These are phyloP conservation scores for Muscicapa striata DNA, from an alignment of 2,797 vertebrate species.

Conservation along the genomic window DNA sequence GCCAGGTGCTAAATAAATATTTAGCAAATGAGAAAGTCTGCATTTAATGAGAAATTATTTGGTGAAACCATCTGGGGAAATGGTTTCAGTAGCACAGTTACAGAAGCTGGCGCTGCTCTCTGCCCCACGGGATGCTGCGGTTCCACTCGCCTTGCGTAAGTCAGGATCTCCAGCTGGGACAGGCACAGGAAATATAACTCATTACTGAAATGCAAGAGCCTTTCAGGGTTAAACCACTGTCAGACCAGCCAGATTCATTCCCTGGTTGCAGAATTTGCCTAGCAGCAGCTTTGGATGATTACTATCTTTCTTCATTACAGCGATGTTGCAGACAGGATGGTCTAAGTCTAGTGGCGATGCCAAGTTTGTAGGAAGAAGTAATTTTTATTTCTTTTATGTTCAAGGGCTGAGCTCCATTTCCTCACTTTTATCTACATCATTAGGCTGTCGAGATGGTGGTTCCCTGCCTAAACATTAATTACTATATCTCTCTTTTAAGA, in stretches of 20 bases:
- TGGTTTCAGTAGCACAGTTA: not conserved
- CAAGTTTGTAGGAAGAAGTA: not conserved
- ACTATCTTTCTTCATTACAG: slow-evolving; percentile 7
- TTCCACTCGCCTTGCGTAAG: not conserved
- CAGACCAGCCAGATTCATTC: not conserved
- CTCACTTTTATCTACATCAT: slow-evolving; percentile 25
- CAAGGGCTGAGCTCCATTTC: slow-evolving; percentile 5
- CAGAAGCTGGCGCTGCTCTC: not conserved
- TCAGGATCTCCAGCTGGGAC: slow-evolving; percentile 28
- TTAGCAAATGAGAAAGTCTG: slow-evolving; percentile 1
- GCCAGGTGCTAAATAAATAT: slow-evolving; percentile 31
- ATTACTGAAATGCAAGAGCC: slow-evolving; percentile 20
- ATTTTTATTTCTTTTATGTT: slow-evolving; percentile 18
- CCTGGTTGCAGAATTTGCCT: slow-evolving; percentile 22
- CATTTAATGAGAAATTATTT: slow-evolving; percentile 20
- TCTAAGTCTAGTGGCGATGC: not conserved
- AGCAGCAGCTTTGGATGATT: slow-evolving; percentile 8
- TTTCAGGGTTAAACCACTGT: not conserved
- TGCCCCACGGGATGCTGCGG: not conserved
- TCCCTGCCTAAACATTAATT: slow-evolving; percentile 41
- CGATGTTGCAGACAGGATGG: not conserved
- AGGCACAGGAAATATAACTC: slow-evolving; percentile 13
- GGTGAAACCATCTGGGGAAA: not conserved
- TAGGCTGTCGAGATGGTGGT: not conserved
- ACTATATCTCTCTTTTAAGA: slow-evolving; percentile 1